phyloP scores from a whole-genome alignment of 2,113 vertebrate species.

The Pterophyllum scalare region DNA sequence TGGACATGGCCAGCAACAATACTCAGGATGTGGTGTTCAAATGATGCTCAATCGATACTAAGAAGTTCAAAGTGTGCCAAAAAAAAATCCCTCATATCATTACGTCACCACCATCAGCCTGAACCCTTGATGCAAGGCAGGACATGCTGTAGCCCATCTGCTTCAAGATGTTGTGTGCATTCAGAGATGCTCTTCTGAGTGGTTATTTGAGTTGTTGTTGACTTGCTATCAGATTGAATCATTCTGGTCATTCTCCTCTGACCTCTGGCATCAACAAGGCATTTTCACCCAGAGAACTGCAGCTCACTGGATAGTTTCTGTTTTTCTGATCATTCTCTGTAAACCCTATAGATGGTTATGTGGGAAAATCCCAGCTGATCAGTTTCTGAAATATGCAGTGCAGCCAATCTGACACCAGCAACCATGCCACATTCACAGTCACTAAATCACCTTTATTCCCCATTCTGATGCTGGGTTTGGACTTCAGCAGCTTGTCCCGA shows the following conservation, averaged over 20 bases:
- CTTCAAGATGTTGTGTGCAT: background rate
- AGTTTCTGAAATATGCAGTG: background rate
- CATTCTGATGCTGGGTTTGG: background rate
- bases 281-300: background rate
- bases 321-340: background rate
- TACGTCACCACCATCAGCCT: background rate
- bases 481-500: background rate
- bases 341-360: background rate
- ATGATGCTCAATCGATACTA: background rate
- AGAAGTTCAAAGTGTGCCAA: background rate
- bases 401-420: background rate
- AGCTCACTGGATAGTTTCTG: background rate
- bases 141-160: background rate
- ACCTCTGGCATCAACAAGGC: background rate
- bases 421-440: background rate
- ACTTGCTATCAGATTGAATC: background rate
- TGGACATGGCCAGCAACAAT: no score
- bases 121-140: background rate
- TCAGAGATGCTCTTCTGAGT: no score
- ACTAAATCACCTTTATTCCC: background rate
- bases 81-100: background rate
- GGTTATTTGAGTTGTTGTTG: background rate
- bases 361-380: background rate
- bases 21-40: background rate
- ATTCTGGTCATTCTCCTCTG: background rate